Evolutionary conservation across 2,113 vertebrate genomes (phyloP).

Genomic region (Rhinopomastus cyanomelas): DNA sequence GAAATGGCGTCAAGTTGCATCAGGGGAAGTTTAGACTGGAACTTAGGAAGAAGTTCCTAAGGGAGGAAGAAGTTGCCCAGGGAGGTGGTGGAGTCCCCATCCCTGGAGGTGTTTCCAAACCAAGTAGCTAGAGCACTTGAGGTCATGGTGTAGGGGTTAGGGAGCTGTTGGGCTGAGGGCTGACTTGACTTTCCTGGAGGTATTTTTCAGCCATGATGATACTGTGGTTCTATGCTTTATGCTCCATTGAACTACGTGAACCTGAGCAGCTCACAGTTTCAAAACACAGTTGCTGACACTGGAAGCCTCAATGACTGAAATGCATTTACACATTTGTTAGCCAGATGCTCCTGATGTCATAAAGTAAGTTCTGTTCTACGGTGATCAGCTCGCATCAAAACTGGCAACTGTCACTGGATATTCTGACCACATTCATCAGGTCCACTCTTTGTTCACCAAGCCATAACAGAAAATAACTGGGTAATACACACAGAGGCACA

Average conservation of each 20-base stretch:
- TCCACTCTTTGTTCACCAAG: not conserved
- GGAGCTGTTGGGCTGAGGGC: no score
- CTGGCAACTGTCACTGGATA: not conserved
- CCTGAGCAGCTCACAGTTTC: not conserved
- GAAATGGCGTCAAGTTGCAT: no score
- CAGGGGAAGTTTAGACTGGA: no score
- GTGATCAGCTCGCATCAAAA: not conserved
- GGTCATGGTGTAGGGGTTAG: no score
- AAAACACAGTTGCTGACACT: not conserved
- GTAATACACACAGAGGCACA: not conserved
- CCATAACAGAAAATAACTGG: not conserved
- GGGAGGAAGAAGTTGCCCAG: no score
- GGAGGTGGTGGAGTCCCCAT: no score
- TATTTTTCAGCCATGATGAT: no score
- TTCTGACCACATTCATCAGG: not conserved
- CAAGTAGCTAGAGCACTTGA: no score
- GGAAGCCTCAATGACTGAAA: not conserved
- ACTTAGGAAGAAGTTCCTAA: no score
- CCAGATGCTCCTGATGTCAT: not conserved
- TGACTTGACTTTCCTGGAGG: no score
- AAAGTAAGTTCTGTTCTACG: not conserved
- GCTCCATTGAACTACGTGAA: not conserved
- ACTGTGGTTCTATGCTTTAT: not conserved
- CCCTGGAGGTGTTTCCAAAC: no score
- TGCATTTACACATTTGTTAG: not conserved